These are phyloP conservation scores for Drosophila miranda DNA, from an alignment of 1,140 invertebrate species.

Conservation along the genomic window DNA sequence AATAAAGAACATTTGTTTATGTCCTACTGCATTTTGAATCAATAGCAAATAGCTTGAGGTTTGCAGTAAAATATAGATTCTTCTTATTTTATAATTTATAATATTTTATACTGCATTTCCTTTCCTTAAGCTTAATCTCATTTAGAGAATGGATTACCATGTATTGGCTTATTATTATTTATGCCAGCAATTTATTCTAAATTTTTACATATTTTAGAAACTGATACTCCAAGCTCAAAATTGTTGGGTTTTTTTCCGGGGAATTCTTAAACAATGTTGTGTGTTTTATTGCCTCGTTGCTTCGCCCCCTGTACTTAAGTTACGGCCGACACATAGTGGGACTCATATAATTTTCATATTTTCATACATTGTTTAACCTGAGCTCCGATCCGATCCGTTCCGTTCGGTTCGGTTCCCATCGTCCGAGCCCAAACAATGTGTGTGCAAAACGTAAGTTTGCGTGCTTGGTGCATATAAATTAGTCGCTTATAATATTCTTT, in stretches of 20 bases:
- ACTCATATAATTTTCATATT: constrained; percentile 79
- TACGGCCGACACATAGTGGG: constrained; percentile 74
- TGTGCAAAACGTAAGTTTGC: constrained; percentile 80
- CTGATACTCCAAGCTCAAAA: background rate
- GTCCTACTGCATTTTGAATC: background rate
- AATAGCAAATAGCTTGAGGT: background rate
- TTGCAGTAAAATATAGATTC: background rate
- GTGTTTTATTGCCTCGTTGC: constrained; percentile 20
- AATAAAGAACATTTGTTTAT: background rate
- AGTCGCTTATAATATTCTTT: constrained; percentile 80
- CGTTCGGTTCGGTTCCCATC: constrained; percentile 19
- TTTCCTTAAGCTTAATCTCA: too few species aligned
- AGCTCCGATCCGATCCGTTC: too few species aligned
- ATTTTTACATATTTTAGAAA: background rate
- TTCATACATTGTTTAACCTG: constrained; percentile 76
- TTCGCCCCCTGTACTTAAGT: constrained; percentile 56
- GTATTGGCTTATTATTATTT: background rate
- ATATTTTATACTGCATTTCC: background rate
- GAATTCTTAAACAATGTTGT: background rate
- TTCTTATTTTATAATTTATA: too few species aligned
- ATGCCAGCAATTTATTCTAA: background rate
- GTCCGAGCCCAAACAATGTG: constrained; percentile 58
- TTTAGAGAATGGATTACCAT: background rate
- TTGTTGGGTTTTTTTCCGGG: constrained; percentile 6
- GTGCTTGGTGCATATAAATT: constrained; percentile 77